Percentiles rank a stretch among this genome's conserved stretches.
phyloP scores from a whole-genome alignment of 2,888 invertebrate species.

The Caenorhabditis sp. region DNA sequence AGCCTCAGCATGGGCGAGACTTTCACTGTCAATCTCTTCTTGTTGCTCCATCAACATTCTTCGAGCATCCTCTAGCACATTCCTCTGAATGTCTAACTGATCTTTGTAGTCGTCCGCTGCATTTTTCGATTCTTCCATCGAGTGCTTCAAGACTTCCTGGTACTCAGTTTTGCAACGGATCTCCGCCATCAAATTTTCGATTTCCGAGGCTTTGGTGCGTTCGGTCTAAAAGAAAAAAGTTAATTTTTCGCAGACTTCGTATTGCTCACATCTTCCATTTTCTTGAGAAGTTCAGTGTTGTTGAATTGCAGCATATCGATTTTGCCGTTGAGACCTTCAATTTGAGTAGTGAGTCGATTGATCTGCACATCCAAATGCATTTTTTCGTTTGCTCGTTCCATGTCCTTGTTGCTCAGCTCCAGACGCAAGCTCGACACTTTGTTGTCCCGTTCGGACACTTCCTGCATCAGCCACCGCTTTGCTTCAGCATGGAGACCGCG shows the following conservation, averaged over 20 bases:
- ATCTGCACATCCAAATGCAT: slow-evolving; percentile 33
- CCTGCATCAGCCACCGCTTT: slow-evolving; percentile 63
- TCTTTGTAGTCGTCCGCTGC: slow-evolving; percentile 46
- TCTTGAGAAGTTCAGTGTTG: slow-evolving; percentile 15
- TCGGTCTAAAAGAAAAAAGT: slow-evolving; percentile 11
- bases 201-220: slow-evolving; percentile 20
- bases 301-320: slow-evolving; percentile 30
- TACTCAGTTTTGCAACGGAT: slow-evolving; percentile 31
- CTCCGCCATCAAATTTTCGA: slow-evolving; percentile 49
- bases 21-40: slow-evolving; percentile 26
- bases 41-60: slow-evolving; percentile 31
- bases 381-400: slow-evolving; percentile 36
- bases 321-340: slow-evolving; percentile 37
- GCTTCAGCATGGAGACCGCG: slow-evolving; percentile 52
- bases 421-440: slow-evolving; percentile 66
- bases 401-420: slow-evolving; percentile 52
- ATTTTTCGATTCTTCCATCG: slow-evolving; percentile 37
- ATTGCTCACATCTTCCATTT: slow-evolving; percentile 20
- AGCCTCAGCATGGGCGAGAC: neutral
- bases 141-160: slow-evolving; percentile 17
- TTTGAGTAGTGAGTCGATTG: slow-evolving; percentile 12
- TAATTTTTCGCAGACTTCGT: neutral
- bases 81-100: slow-evolving; percentile 30
- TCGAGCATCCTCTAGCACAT: slow-evolving; percentile 28
- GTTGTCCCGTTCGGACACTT: slow-evolving; percentile 68